Conservation (phyloP, 1,140 invertebrate genomes). For the Trichogramma pretiosum region DNA sequence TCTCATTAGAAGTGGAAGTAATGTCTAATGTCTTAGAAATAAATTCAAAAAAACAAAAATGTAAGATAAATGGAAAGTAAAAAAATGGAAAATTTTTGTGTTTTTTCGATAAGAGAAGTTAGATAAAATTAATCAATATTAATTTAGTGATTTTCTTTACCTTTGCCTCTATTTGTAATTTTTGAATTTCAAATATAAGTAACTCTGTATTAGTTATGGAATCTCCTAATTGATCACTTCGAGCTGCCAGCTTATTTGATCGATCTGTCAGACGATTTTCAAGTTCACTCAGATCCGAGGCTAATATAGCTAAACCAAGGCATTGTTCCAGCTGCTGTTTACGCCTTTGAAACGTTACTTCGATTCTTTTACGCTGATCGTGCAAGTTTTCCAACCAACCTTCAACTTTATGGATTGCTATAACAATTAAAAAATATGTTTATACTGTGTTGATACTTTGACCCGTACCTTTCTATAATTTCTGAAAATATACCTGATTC, state of each 20-base stretch:
- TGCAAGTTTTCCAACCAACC: slow-evolving; percentile 69
- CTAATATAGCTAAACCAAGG: slow-evolving; percentile 63
- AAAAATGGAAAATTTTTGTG: no score
- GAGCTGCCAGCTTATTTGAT: slow-evolving; percentile 40
- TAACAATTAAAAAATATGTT: slow-evolving; percentile 11
- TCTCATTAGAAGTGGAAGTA: no score
- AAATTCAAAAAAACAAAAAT: not conserved
- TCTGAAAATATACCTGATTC: slow-evolving; percentile 45
- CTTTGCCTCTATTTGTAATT: slow-evolving; percentile 64
- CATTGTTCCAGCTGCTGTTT: slow-evolving; percentile 69
- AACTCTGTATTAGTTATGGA: slow-evolving; percentile 62
- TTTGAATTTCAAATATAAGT: slow-evolving; percentile 59
- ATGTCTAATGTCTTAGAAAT: no score
- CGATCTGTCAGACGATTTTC: slow-evolving; percentile 50
- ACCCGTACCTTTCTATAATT: not conserved
- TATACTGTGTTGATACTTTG: not conserved
- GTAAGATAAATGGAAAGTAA: no score
- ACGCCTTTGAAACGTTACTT: slow-evolving; percentile 62
- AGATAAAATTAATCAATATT: not conserved
- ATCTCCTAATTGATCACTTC: slow-evolving; percentile 52
- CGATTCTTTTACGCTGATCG: slow-evolving; percentile 63
- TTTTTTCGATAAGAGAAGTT: no score
- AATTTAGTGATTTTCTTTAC: slow-evolving; percentile 28
- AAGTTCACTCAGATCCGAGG: slow-evolving; percentile 62
- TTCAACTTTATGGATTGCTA: slow-evolving; percentile 62